phyloP scores from a whole-genome alignment of 2,113 vertebrate genomes.

The Neodontobutis hainanensis region DNA sequence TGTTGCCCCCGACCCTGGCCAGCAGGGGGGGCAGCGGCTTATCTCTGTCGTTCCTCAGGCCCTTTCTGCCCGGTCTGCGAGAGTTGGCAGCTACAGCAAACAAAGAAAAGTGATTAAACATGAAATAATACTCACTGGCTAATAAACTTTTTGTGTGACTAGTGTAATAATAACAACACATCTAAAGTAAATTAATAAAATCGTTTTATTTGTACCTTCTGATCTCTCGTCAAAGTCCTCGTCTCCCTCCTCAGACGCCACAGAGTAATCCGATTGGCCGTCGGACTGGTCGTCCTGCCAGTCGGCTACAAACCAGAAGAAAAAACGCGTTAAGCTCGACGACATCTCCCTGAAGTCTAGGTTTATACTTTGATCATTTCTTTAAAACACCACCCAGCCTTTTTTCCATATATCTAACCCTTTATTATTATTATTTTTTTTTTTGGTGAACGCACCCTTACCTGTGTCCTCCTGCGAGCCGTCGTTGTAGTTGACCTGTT shows the following conservation, averaged over 20 bases:
- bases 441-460: constrained; percentile 45
- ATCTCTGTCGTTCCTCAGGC: constrained; percentile 95
- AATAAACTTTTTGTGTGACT: background rate
- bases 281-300: constrained; percentile 99
- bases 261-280: constrained; percentile 96
- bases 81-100: constrained; percentile 82
- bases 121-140: background rate
- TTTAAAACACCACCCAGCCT: too few relatives aligned
- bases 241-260: constrained; percentile 96
- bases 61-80: constrained; percentile 93
- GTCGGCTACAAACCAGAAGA: constrained; percentile 74
- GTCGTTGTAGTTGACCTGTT: constrained; percentile 99
- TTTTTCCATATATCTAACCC: too few relatives aligned
- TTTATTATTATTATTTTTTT: too few relatives aligned
- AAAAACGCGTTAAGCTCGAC: background rate
- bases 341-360: too few relatives aligned
- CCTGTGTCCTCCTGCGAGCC: constrained; percentile 96
- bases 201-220: constrained; percentile 80
- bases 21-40: constrained; percentile 96
- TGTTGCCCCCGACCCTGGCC: constrained; percentile 97
- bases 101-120: background rate
- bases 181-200: too few relatives aligned
- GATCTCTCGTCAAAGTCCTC: constrained; percentile 96
- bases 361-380: too few relatives aligned
- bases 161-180: background rate